phyloP scores from a whole-genome alignment of 1,140 invertebrate genomes.

The Drosophila eugracilis region DNA sequence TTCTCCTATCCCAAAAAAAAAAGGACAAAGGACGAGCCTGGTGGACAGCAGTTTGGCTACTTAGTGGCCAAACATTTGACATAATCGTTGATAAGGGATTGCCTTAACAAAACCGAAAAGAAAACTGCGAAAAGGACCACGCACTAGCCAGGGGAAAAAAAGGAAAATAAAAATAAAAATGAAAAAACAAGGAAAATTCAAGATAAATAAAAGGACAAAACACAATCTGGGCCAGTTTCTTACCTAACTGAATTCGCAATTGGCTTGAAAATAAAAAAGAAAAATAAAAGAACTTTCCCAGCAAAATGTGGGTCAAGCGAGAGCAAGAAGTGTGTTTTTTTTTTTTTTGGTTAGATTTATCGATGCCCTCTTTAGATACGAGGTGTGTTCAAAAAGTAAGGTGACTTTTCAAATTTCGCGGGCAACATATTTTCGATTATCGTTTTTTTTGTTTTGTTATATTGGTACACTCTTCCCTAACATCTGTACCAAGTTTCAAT shows the following conservation, averaged over 20 bases:
- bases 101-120: conserved; percentile 31
- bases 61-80: conserved; percentile 74
- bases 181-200: neutral
- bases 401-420: too few species aligned
- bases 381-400: too few species aligned
- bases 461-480: too few species aligned
- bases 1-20: conserved; percentile 9
- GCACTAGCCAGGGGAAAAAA: neutral
- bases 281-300: conserved; percentile 18
- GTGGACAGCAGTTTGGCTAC: conserved; percentile 56
- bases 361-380: conserved; percentile 27
- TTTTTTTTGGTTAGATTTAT: conserved; percentile 35
- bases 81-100: conserved; percentile 80
- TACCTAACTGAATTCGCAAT: conserved; percentile 42
- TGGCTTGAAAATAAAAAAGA: conserved; percentile 13
- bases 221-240: conserved; percentile 36
- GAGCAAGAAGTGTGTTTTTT: conserved; percentile 12
- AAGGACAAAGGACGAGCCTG: conserved; percentile 30
- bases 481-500: too few species aligned
- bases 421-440: too few species aligned
- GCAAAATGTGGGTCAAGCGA: conserved; percentile 39
- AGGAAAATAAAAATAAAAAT: neutral
- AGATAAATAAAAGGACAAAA: conserved; percentile 16
- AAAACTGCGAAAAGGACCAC: conserved; percentile 38
- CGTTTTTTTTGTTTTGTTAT: too few species aligned